Base-by-base conservation (phyloP, 1,140 invertebrate species). In the Drosophila watanabei region DNA sequence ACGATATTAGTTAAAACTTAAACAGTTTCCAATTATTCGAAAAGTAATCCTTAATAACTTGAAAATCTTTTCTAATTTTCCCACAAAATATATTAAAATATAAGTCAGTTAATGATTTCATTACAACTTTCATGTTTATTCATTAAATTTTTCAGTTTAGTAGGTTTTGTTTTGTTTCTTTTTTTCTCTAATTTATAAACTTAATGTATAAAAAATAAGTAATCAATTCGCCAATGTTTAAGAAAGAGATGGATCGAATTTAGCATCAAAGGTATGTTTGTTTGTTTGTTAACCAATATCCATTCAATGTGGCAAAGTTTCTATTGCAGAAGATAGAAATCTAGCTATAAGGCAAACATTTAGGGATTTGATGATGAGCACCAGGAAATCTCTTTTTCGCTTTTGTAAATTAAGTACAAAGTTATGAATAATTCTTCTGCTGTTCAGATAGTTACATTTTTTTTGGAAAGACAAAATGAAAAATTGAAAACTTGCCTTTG, bases 51-150 rank as follows among this genome's bases (percentile, higher is more conserved):
- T 8, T 43, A 6, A 7, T 4, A 37, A 37, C 13, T 37, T 37
- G 14, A 1, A 14, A 14, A 5, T 0, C 35, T 14, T 16, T 41
- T 16, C 3, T 41, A n/a, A 2, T n/a, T 18, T 45, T 13, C 10
- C 18, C n/a, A 8, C 3, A 9, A 8, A 35, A 35, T 30, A 16
- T 39, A 24, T 2, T 6, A 1, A 20, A 59, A 20, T n/a, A 13
- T 16, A 65, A 65, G 2, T 16, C 16, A 5, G 11, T 45, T n/a
- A 3, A 41, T 64, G 37, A 76, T 58, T 90, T 90, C 78, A 82
- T 90, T 89, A 90, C 80, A 85, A 84, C 86, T 89, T 89, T 90
- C 39, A 82, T 76, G 75, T 89, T 89, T 89, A 89, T 89, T 89
- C 75, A 86, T 46, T 89, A 85, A 86, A 79, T 79, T 81, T 73